phyloP scores from a whole-genome alignment of 2,797 vertebrate species.

The Hippopotamyrus pictus region DNA sequence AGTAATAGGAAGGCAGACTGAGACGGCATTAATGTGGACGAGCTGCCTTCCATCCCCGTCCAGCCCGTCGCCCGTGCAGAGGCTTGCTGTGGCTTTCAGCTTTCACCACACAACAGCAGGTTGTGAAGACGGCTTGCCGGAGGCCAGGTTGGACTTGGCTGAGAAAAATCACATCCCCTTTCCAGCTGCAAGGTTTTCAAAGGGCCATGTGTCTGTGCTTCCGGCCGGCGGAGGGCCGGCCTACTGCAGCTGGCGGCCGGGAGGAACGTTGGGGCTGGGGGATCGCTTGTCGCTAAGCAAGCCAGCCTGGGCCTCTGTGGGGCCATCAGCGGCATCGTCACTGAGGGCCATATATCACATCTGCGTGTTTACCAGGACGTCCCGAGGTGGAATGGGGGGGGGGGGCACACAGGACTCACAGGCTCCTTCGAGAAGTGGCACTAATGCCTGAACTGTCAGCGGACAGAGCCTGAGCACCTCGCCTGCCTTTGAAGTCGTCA shows the following conservation, averaged over 20 bases:
- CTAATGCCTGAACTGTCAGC: conserved; percentile 56
- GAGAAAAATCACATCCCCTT: conserved; percentile 69
- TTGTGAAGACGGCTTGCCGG: conserved; percentile 42
- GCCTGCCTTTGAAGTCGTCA: background rate
- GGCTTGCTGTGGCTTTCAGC: conserved; percentile 59
- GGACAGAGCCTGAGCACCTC: conserved; percentile 50
- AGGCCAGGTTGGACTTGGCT: conserved; percentile 54
- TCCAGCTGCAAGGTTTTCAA: conserved; percentile 52
- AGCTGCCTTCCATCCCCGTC: background rate
- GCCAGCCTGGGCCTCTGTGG: conserved; percentile 37
- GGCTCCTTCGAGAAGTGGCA: conserved; percentile 64
- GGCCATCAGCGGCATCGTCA: conserved; percentile 55
- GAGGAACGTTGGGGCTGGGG: conserved; percentile 44
- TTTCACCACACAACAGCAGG: conserved; percentile 56
- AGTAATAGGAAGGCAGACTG: background rate
- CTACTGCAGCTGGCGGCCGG: conserved; percentile 37
- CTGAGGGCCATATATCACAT: conserved; percentile 60
- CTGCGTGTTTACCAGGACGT: conserved; percentile 54
- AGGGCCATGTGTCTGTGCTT: conserved; percentile 51
- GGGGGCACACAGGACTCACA: conserved; percentile 53
- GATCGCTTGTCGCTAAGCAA: conserved; percentile 23
- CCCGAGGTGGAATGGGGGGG: conserved; percentile 20
- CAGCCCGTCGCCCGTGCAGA: conserved; percentile 39
- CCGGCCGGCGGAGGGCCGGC: conserved; percentile 19
- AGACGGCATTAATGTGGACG: conserved; percentile 3